Base-by-base conservation (phyloP, 2,888 invertebrate species). In the Nesidiocoris tenuis region DNA sequence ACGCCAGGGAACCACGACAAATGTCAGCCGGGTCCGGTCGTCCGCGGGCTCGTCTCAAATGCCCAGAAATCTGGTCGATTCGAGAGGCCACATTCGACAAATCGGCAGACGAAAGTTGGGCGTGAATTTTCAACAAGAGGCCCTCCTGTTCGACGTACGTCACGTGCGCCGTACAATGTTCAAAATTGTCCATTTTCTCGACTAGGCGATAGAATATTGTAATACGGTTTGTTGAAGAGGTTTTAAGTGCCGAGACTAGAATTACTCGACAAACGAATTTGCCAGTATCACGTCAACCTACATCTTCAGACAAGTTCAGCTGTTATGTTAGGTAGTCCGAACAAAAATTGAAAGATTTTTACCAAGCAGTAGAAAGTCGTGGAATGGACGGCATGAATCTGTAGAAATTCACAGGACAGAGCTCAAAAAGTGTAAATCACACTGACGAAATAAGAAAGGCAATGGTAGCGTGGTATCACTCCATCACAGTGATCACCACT, bases 11-110 rank as follows among this genome's bases (percentile, higher is more conserved):
- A n/a, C 54, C 63, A 12, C 63, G 72, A 5, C 61, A 61, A 19
- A 72, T 23, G n/a, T 19, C 9, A 7, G 54, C 72, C 61, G 61
- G 61, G 5, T 39, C 39, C 39, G 39, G 39, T 3, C 39, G 39
- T n/a, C 72, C 19, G 61, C 61, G 61, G 2, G 39, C 61, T 16
- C 72, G 1, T 21, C 72, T 23, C 39, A 72, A 54, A 54, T 72
- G 72, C 7, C 72, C 72, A 7, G 72, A 72, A 22, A 72, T 72
- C 16, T 54, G 72, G 0, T 72, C 72, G 21, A 72, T 39, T 39
- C 72, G 72, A 17, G 61, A 61, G 22, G 19, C 21, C 1, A 63
- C 54, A 19, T 18, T 61, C 12, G 72, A 25, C 39, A 12, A 39
- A 12, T 39, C 39, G 59, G 56, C 70, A 54, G 61, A 39, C 61